These are phyloP conservation scores for Eremobia ochroleuca DNA, from an alignment of 2,888 invertebrate species.

Conservation along the genomic window DNA sequence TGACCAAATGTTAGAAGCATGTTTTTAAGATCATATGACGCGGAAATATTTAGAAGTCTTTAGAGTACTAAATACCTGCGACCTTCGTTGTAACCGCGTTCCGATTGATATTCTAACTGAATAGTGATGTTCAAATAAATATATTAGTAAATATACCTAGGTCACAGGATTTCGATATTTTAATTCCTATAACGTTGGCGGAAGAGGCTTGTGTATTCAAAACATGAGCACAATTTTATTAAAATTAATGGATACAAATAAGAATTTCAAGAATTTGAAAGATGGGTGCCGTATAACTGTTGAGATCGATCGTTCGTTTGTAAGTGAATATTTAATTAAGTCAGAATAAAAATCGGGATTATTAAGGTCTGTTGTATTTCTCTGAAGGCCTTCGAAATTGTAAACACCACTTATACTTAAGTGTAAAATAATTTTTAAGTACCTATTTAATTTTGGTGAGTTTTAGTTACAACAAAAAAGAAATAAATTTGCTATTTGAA, in stretches of 20 bases:
- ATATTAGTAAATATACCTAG: conserved; percentile 29
- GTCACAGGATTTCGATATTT: conserved; percentile 34
- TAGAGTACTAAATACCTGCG: conserved; percentile 33
- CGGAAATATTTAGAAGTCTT: conserved; percentile 36
- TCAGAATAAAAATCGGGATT: not conserved
- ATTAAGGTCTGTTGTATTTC: no score
- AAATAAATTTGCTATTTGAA: not conserved
- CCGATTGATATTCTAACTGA: conserved; percentile 35
- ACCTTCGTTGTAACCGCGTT: conserved; percentile 38
- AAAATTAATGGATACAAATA: conserved; percentile 49
- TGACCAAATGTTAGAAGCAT: conserved; percentile 17
- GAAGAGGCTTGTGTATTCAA: conserved; percentile 32
- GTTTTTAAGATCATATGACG: conserved; percentile 26
- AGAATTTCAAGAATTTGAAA: conserved; percentile 37
- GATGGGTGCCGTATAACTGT: conserved; percentile 55
- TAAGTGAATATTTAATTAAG: not conserved
- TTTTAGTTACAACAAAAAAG: not conserved
- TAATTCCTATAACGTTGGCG: conserved; percentile 15
- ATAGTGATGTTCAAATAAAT: conserved; percentile 24
- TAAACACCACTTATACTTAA: not conserved
- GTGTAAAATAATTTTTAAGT: not conserved
- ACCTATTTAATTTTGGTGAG: conserved; percentile 2
- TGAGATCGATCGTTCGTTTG: conserved; percentile 1
- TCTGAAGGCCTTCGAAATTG: not conserved
- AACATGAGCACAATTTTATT: conserved; percentile 33